Evolutionary conservation across 2,888 invertebrate species (phyloP).

Genomic region (Eupeodes latifasciatus): DNA sequence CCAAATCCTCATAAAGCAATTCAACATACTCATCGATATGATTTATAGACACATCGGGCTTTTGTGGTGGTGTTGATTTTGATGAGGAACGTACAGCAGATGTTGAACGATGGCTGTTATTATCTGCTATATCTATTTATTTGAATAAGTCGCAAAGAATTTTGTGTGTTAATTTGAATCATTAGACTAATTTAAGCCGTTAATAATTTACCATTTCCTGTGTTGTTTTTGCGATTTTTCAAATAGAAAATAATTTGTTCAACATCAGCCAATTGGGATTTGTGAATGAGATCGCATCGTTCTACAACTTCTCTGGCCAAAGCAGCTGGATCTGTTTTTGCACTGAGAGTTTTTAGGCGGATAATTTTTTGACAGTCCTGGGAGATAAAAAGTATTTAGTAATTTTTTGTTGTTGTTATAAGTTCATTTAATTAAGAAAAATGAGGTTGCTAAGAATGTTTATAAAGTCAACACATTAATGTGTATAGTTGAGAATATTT

Average conservation of each 20-base stretch:
- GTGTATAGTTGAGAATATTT: too few relatives aligned
- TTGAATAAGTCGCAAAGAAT: background rate
- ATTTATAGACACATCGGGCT: constrained; percentile 89
- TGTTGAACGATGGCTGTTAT: constrained; percentile 80
- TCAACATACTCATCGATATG: constrained; percentile 97
- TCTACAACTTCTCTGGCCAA: constrained; percentile 93
- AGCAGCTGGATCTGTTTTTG: constrained; percentile 90
- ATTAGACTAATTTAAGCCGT: background rate
- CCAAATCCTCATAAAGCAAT: constrained; percentile 96
- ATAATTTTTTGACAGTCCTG: constrained; percentile 93
- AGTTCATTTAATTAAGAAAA: too few relatives aligned
- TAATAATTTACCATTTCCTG: constrained; percentile 79
- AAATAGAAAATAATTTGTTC: constrained; percentile 95
- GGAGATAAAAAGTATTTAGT: constrained; percentile 47
- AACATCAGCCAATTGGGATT: constrained; percentile 91
- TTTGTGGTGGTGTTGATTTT: constrained; percentile 81
- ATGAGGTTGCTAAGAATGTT: too few relatives aligned
- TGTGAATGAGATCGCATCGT: constrained; percentile 93
- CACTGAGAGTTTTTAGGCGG: constrained; percentile 91
- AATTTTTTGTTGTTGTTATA: too few relatives aligned
- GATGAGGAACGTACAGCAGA: constrained; percentile 79
- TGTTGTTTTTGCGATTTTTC: constrained; percentile 89
- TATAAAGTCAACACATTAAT: too few relatives aligned
- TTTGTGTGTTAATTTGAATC: constrained; percentile 23
- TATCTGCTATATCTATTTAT: constrained; percentile 80